Percentiles rank a stretch among this genome's conserved stretches.
Conservation (phyloP, 2,113 vertebrate genomes). For the Brachionichthys hirsutus region DNA sequence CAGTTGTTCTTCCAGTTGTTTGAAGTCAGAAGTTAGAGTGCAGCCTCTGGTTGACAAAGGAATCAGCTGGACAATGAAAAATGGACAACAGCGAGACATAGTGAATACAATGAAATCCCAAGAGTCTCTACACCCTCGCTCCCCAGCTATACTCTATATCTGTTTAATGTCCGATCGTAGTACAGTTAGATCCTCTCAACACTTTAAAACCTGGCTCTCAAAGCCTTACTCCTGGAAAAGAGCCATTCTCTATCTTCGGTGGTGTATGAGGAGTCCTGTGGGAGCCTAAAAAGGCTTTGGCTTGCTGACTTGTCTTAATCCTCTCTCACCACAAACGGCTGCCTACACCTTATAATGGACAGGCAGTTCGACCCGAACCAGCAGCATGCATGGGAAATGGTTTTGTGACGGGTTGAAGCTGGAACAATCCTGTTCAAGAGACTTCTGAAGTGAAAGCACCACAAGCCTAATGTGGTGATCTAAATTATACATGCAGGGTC, state of each 20-base stretch:
- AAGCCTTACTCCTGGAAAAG: slow-evolving; percentile 39
- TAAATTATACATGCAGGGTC: slow-evolving; percentile 5
- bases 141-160: slow-evolving; percentile 38
- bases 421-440: slow-evolving; percentile 10
- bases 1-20: slow-evolving; percentile 29
- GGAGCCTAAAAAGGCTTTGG: slow-evolving; percentile 62
- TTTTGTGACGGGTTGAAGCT: slow-evolving; percentile 29
- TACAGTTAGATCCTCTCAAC: slow-evolving; percentile 50
- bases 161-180: slow-evolving; percentile 53
- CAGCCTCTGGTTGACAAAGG: slow-evolving; percentile 30
- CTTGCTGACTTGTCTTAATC: slow-evolving; percentile 73
- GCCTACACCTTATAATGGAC: slow-evolving; percentile 47
- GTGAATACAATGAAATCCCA: slow-evolving; percentile 24
- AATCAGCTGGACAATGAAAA: slow-evolving; percentile 33
- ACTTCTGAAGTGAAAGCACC: slow-evolving; percentile 19
- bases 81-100: slow-evolving; percentile 13
- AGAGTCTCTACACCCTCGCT: neutral
- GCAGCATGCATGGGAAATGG: slow-evolving; percentile 32
- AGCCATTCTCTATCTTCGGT: slow-evolving; percentile 52
- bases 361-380: slow-evolving; percentile 46
- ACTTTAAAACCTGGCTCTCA: slow-evolving; percentile 58
- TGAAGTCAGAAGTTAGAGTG: slow-evolving; percentile 27
- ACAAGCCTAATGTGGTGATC: slow-evolving; percentile 3
- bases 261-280: slow-evolving; percentile 53
- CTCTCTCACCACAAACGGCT: slow-evolving; percentile 62